These are phyloP conservation scores for Epirrita christyi DNA, from an alignment of 2,888 invertebrate genomes.

Conservation along the genomic window DNA sequence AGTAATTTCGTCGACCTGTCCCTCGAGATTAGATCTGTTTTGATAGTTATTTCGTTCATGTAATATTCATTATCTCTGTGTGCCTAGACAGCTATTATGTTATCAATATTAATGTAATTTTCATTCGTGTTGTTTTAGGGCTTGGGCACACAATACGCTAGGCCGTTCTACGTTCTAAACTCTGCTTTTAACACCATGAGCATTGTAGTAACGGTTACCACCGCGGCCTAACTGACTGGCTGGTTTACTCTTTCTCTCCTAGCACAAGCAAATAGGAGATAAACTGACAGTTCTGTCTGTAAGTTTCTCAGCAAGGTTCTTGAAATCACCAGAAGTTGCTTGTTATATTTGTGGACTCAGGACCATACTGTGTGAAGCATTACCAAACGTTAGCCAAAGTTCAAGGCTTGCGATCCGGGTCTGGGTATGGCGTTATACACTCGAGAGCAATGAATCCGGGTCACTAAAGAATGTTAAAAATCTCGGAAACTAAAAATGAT, in stretches of 20 bases:
- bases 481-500: too few species aligned
- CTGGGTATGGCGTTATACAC: constrained; percentile 19
- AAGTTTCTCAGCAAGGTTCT: too few species aligned
- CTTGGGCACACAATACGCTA: neutral
- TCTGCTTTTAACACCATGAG: too few species aligned
- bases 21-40: constrained; percentile 37
- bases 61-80: constrained; percentile 21
- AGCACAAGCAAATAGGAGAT: too few species aligned
- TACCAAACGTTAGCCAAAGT: constrained; percentile 10
- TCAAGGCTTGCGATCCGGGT: constrained; percentile 9
- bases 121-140: constrained; percentile 9
- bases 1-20: constrained; percentile 32
- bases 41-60: constrained; percentile 35
- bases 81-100: constrained; percentile 16
- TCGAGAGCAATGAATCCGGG: too few species aligned
- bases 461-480: too few species aligned
- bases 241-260: too few species aligned
- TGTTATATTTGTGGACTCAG: neutral
- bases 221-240: too few species aligned
- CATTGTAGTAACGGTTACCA: neutral
- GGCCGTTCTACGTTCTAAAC: neutral
- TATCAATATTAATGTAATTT: constrained; percentile 17
- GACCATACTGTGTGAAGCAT: neutral
- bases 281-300: too few species aligned
- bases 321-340: neutral